phyloP scores from a whole-genome alignment of 1,140 invertebrate genomes.

The Aleiodes sp. region DNA sequence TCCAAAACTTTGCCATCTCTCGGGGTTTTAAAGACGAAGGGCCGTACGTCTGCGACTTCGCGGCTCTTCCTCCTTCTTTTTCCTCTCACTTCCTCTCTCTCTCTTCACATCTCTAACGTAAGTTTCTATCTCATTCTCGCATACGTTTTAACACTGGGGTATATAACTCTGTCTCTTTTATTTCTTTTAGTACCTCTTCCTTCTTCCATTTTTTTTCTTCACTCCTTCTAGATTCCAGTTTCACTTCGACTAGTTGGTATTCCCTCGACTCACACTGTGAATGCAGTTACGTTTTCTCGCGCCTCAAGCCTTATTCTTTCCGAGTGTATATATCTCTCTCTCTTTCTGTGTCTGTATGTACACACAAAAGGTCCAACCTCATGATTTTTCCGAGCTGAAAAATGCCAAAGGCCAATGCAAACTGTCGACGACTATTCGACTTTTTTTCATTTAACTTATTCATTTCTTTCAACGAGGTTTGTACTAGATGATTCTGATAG shows the following conservation, averaged over 20 bases:
- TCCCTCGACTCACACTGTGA: slow-evolving; percentile 22
- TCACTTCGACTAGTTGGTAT: slow-evolving; percentile 26
- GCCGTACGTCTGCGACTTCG: slow-evolving; percentile 24
- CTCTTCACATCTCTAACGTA: too few species aligned
- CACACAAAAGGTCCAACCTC: slow-evolving; percentile 3
- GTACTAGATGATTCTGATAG: too few species aligned
- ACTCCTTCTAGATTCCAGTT: not conserved
- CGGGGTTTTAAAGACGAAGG: slow-evolving; percentile 32
- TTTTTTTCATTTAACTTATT: not conserved
- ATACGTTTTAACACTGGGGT: not conserved
- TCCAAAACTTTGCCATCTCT: slow-evolving; percentile 35
- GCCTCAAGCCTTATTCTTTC: slow-evolving; percentile 15
- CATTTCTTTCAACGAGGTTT: too few species aligned
- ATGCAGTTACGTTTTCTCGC: slow-evolving; percentile 24
- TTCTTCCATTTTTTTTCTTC: not conserved
- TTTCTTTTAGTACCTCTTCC: not conserved
- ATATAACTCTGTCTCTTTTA: not conserved
- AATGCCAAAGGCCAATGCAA: not conserved
- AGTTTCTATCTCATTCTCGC: not conserved
- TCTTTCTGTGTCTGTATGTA: not conserved
- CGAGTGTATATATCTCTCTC: not conserved
- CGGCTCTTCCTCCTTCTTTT: slow-evolving; percentile 3
- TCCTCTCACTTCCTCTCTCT: too few species aligned
- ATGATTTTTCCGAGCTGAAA: not conserved
- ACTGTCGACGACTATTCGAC: not conserved